phyloP scores from a whole-genome alignment of 1,140 invertebrate species.

The Drosophila pallidifrons region DNA sequence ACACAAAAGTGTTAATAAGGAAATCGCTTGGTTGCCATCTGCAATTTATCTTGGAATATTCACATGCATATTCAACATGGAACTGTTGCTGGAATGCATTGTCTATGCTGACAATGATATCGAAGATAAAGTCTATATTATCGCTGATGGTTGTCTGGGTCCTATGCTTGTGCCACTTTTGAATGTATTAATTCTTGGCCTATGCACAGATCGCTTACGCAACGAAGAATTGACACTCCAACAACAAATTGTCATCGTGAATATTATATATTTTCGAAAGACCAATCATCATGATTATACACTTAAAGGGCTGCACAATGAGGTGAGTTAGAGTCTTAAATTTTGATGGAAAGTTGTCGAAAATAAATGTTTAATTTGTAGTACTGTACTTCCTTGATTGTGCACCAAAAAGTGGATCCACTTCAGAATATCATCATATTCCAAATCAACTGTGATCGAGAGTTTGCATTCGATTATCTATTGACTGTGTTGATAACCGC shows the following conservation, averaged over 20 bases:
- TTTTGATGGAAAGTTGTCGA: neutral
- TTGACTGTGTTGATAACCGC: constrained; percentile 54
- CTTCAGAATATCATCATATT: constrained; percentile 61
- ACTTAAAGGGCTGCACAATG: constrained; percentile 49
- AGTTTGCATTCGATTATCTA: constrained; percentile 60
- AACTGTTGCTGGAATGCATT: constrained; percentile 57
- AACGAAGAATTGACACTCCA: constrained; percentile 48
- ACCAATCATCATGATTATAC: neutral
- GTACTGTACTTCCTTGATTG: constrained; percentile 53
- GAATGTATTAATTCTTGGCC: constrained; percentile 51
- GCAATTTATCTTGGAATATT: constrained; percentile 59
- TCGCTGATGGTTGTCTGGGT: constrained; percentile 49
- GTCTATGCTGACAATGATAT: constrained; percentile 53
- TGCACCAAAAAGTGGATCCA: constrained; percentile 65
- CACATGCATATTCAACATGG: constrained; percentile 48
- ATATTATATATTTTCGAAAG: constrained; percentile 45
- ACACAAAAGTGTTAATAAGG: constrained; percentile 43
- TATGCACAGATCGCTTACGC: constrained; percentile 59
- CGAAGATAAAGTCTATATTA: constrained; percentile 61
- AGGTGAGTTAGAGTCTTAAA: constrained; percentile 44
- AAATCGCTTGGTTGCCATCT: constrained; percentile 48
- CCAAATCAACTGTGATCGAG: constrained; percentile 57
- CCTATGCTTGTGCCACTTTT: constrained; percentile 50
- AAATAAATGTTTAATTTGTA: constrained; percentile 19
- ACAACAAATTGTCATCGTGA: constrained; percentile 65